These are phyloP conservation scores for Trimorus sp. DNA, from an alignment of 2,888 invertebrate genomes.

Conservation along the genomic window DNA sequence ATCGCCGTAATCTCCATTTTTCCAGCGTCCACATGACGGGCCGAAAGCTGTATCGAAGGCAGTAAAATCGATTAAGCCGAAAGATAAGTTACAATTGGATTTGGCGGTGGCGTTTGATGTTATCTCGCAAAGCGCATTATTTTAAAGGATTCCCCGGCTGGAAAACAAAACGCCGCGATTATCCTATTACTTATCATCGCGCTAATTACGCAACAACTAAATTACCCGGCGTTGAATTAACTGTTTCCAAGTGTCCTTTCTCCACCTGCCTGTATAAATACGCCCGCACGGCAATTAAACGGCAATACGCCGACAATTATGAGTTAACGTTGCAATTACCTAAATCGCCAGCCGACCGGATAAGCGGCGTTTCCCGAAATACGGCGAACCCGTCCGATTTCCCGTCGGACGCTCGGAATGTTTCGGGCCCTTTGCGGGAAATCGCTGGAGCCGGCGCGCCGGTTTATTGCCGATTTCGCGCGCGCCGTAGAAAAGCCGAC, in stretches of 20 bases:
- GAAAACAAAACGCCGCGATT: slow-evolving; percentile 44
- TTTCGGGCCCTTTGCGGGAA: slow-evolving; percentile 47
- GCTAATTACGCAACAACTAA: slow-evolving; percentile 41
- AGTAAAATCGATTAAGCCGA: no score
- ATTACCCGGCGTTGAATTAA: slow-evolving; percentile 38
- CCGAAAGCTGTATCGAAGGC: no score
- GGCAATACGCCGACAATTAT: slow-evolving; percentile 37
- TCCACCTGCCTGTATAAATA: slow-evolving; percentile 39
- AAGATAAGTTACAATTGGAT: no score
- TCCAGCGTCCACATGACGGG: no score
- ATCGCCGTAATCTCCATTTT: no score
- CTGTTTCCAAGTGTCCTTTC: slow-evolving; percentile 44
- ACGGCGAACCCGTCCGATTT: no score
- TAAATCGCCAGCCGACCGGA: slow-evolving; percentile 13
- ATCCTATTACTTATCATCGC: slow-evolving; percentile 47
- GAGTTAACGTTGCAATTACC: slow-evolving; percentile 36
- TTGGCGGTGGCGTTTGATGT: neutral
- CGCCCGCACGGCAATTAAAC: slow-evolving; percentile 32
- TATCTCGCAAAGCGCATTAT: slow-evolving; percentile 25
- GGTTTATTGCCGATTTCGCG: slow-evolving; percentile 66
- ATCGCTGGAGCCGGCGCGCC: slow-evolving; percentile 62
- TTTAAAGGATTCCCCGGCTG: slow-evolving; percentile 36
- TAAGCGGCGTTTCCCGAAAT: no score
- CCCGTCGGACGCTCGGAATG: slow-evolving; percentile 13
- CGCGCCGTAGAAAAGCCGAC: slow-evolving; percentile 37